These are phyloP conservation scores for Drosophila fuyamai DNA, from an alignment of 1,140 invertebrate species.

Conservation along the genomic window DNA sequence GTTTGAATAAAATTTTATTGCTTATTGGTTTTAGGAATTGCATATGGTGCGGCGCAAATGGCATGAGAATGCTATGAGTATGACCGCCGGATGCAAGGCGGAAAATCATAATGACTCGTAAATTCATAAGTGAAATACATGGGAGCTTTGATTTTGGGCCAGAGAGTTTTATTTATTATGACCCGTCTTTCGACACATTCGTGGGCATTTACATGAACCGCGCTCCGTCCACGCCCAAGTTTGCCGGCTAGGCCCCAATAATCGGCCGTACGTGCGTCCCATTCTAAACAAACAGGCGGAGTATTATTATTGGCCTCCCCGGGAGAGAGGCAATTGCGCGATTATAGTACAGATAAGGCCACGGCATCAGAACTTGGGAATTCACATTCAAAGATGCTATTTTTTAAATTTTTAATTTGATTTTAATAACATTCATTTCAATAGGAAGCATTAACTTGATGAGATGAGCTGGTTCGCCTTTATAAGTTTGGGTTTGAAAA, in stretches of 20 bases:
- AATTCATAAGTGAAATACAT: constrained; percentile 54
- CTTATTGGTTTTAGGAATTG: constrained; percentile 47
- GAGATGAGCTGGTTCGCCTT: not conserved
- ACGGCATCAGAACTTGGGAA: constrained; percentile 3
- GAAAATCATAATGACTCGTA: constrained; percentile 63
- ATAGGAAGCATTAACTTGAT: not conserved
- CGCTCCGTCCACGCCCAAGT: constrained; percentile 33
- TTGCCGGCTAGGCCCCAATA: constrained; percentile 63
- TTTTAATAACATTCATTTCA: not conserved
- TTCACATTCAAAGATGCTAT: not conserved
- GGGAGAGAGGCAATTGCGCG: constrained; percentile 17
- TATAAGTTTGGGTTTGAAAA: not conserved
- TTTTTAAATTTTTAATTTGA: not conserved
- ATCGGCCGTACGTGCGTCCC: constrained; percentile 72
- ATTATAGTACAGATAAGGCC: constrained; percentile 11
- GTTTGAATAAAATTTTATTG: constrained; percentile 49
- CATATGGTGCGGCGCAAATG: constrained; percentile 40
- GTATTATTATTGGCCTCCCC: constrained; percentile 24
- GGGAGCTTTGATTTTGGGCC: constrained; percentile 40
- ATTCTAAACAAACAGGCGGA: constrained; percentile 53
- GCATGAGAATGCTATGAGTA: not conserved
- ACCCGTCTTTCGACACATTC: constrained; percentile 39
- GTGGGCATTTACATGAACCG: constrained; percentile 40
- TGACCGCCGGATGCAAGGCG: constrained; percentile 31
- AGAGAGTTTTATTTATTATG: constrained; percentile 45